These are phyloP conservation scores for Tetraodon nigroviridis DNA, from an alignment of 2,113 vertebrate species.

Conservation along the genomic window DNA sequence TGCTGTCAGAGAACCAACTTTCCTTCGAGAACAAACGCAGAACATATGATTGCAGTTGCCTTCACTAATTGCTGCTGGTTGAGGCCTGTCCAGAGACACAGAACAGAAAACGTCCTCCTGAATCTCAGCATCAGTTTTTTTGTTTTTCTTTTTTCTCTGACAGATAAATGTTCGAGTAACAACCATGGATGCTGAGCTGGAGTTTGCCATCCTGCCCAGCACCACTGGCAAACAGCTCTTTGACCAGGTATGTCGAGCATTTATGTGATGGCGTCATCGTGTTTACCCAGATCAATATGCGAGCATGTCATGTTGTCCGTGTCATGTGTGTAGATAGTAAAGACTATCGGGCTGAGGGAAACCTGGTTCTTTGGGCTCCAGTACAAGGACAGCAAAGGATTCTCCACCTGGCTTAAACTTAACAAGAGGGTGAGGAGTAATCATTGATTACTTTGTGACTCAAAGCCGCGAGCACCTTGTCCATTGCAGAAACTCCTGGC, in stretches of 20 bases:
- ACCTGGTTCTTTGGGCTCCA: constrained; percentile 98
- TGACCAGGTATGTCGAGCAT: constrained; percentile 82
- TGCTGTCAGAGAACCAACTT: constrained; percentile 46
- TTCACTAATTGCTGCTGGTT: constrained; percentile 25
- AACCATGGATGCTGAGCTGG: constrained; percentile 97
- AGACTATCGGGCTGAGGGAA: constrained; percentile 93
- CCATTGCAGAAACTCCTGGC: too few species aligned
- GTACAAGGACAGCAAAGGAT: constrained; percentile 94
- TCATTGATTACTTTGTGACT: too few species aligned
- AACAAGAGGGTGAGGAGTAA: constrained; percentile 89
- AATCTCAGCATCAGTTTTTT: constrained; percentile 29
- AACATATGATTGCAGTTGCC: constrained; percentile 9
- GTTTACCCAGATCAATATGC: background rate
- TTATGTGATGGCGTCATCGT: background rate
- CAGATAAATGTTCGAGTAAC: constrained; percentile 95
- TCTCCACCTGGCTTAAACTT: constrained; percentile 94
- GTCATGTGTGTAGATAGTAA: constrained; percentile 80
- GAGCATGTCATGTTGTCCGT: constrained; percentile 15
- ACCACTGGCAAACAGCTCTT: constrained; percentile 97
- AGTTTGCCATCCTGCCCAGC: constrained; percentile 96
- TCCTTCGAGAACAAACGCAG: constrained; percentile 32
- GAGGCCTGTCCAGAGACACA: constrained; percentile 33
- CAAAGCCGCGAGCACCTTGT: too few species aligned
- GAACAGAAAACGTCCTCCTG: constrained; percentile 16
- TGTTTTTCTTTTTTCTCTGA: too few species aligned